Percentiles rank a stretch among this genome's conserved stretches.
Conservation (phyloP, 1,140 invertebrate genomes). For the Ceratosolen solmsi region DNA sequence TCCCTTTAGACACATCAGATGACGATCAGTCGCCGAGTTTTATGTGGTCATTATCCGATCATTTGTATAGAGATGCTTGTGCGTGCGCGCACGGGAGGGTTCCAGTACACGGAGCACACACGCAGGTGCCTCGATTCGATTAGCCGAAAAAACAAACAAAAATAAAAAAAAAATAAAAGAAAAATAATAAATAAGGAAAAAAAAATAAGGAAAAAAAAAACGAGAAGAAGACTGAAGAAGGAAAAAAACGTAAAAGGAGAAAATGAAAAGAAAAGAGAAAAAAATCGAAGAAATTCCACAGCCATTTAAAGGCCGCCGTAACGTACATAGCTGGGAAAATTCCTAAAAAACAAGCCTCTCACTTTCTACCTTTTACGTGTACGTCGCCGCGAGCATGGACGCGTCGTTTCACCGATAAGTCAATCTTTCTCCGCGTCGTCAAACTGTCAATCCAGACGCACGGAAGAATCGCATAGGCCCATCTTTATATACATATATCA, state of each 20-base stretch:
- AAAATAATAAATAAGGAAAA: background rate
- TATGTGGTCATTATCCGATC: background rate
- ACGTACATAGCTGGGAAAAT: background rate
- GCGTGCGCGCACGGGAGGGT: background rate
- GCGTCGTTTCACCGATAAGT: conserved; percentile 32
- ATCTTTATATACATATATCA: background rate
- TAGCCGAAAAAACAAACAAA: background rate
- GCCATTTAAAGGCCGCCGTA: too few species aligned
- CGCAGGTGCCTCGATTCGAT: background rate
- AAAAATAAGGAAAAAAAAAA: too few species aligned
- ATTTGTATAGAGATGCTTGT: background rate
- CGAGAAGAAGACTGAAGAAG: background rate
- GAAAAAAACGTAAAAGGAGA: background rate
- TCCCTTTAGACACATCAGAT: background rate
- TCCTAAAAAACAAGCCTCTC: background rate
- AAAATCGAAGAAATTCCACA: background rate
- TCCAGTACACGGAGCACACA: too few species aligned
- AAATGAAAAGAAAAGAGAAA: background rate
- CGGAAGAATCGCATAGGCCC: background rate
- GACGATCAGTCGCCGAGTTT: background rate
- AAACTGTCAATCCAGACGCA: conserved; percentile 21
- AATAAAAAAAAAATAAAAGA: background rate
- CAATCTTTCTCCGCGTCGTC: conserved; percentile 36
- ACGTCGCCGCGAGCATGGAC: background rate
- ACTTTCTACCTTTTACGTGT: background rate